Evolutionary conservation across 2,113 vertebrate species (phyloP).

Genomic region (Colinus virginianus): DNA sequence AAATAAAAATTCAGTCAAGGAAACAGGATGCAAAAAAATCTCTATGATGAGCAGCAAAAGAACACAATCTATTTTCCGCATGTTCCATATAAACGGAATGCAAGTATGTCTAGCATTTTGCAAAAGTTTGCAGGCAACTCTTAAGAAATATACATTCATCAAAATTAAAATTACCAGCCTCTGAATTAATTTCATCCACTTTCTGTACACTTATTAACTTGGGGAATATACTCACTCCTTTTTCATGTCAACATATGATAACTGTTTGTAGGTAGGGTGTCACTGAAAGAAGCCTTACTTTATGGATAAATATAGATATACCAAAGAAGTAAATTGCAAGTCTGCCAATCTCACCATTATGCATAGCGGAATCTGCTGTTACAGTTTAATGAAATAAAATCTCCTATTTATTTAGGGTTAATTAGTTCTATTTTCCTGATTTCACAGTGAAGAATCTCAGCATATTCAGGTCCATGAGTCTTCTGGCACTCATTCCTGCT

Average conservation of each 20-base stretch:
- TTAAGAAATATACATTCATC: not conserved
- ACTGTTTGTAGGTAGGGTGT: not conserved
- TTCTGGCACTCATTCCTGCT: not conserved
- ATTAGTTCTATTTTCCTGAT: not conserved
- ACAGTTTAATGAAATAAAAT: not conserved
- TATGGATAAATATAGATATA: not conserved
- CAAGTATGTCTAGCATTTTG: not conserved
- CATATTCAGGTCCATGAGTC: not conserved
- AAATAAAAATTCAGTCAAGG: not conserved
- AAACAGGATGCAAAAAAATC: not conserved
- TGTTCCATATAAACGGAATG: not conserved
- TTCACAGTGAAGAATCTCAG: not conserved
- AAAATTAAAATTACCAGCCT: not conserved
- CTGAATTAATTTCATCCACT: not conserved
- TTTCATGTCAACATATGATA: not conserved
- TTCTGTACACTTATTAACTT: not conserved
- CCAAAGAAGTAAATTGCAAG: not conserved
- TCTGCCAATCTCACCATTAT: not conserved
- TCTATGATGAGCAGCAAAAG: not conserved
- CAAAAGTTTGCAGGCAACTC: not conserved
- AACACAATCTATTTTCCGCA: not conserved
- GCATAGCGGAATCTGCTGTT: not conserved
- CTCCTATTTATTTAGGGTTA: not conserved
- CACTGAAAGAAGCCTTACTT: not conserved
- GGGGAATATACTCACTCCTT: not conserved